A percentile compares a stretch with the other conserved stretches of the same genome.
Conservation (phyloP, 2,113 vertebrate genomes). For the Scophthalmus maximus region DNA sequence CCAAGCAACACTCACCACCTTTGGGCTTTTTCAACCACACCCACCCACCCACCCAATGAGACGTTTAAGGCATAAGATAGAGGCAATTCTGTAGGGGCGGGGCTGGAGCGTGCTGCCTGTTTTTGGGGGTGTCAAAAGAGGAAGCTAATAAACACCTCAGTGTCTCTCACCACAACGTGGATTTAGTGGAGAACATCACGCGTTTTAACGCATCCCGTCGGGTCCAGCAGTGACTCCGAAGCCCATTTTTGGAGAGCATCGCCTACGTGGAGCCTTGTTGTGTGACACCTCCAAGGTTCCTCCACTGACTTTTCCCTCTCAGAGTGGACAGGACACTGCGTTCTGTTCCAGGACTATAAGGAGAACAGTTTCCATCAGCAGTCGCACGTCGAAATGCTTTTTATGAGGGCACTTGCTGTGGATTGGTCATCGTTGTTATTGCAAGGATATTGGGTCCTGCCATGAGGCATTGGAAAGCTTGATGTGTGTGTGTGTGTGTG, state of each 20-base stretch:
- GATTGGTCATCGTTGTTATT: conserved; percentile 65
- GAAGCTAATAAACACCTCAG: conserved; percentile 19
- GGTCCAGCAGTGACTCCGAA: neutral
- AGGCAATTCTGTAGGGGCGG: conserved; percentile 48
- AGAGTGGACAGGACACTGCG: conserved; percentile 38
- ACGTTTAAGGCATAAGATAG: conserved; percentile 64
- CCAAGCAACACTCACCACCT: conserved; percentile 51
- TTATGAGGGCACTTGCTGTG: conserved; percentile 59
- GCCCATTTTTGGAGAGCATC: neutral
- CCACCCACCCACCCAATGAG: conserved; percentile 57
- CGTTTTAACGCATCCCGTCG: neutral
- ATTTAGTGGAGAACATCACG: neutral
- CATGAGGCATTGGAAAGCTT: conserved; percentile 61
- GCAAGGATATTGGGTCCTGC: conserved; percentile 45
- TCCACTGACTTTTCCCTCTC: conserved; percentile 1
- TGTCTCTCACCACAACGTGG: neutral
- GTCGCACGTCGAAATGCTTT: conserved; percentile 63
- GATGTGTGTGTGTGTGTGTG: conserved; percentile 28
- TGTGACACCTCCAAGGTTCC: conserved; percentile 21
- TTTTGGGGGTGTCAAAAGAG: conserved; percentile 9
- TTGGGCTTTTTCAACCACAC: conserved; percentile 50
- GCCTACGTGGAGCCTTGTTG: neutral
- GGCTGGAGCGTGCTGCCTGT: neutral
- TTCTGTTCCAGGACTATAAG: conserved; percentile 55
- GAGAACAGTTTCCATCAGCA: conserved; percentile 72